Evolutionary conservation across 2,888 invertebrate species (phyloP).

Genomic region (Nemapogon koenigi): DNA sequence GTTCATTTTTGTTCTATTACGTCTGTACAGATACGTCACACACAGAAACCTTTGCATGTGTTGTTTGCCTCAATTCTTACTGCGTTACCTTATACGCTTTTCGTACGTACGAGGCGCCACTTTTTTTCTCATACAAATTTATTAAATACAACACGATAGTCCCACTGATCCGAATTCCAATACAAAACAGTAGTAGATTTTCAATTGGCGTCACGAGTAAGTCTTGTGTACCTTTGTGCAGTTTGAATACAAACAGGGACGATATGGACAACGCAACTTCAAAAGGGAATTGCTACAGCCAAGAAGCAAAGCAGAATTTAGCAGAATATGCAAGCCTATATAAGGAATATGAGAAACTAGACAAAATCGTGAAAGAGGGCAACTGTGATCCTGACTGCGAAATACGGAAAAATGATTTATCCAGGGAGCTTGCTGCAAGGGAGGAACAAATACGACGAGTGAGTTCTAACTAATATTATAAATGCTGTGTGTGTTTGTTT

Average conservation of each 20-base stretch:
- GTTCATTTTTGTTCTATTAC: too few species aligned
- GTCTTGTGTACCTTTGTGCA: slow-evolving; percentile 28
- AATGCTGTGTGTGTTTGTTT: too few species aligned
- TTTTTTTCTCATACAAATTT: not conserved
- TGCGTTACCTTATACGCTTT: too few species aligned
- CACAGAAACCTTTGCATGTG: too few species aligned
- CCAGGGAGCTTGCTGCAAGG: slow-evolving; percentile 29
- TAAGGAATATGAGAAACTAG: slow-evolving; percentile 38
- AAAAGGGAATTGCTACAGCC: slow-evolving; percentile 27
- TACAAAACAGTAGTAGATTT: too few species aligned
- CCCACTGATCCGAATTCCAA: too few species aligned
- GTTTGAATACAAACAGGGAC: slow-evolving; percentile 33
- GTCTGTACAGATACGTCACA: too few species aligned
- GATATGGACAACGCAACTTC: slow-evolving; percentile 39
- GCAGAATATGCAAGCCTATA: slow-evolving; percentile 41
- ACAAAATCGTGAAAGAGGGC: slow-evolving; percentile 28
- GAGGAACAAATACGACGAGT: slow-evolving; percentile 42
- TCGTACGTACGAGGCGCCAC: too few species aligned
- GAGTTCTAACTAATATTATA: slow-evolving; percentile 10
- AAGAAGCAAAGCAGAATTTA: slow-evolving; percentile 37
- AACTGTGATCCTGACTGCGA: slow-evolving; percentile 29
- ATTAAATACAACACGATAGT: not conserved
- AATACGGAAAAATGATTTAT: slow-evolving; percentile 30
- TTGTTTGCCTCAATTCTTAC: too few species aligned
- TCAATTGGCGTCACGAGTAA: too few species aligned